Percentiles rank a stretch among this genome's conserved stretches.
Conservation (phyloP, 2,113 vertebrate genomes). For the Trichechus manatus region DNA sequence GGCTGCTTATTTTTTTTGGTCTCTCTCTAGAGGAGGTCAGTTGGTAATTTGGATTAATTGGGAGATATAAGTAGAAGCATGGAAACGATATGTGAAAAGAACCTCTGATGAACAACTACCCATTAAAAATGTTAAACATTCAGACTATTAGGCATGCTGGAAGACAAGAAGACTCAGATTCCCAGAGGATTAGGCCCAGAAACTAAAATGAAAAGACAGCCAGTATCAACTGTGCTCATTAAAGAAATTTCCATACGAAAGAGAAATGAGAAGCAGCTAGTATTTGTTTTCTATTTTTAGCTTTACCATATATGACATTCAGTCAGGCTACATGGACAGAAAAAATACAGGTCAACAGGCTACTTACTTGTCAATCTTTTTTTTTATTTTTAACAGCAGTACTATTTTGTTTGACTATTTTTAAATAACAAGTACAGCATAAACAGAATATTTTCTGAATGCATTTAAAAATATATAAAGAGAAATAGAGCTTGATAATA, state of each 20-base stretch:
- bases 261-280: background rate
- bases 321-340: background rate
- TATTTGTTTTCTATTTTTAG: background rate
- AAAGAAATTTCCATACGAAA: background rate
- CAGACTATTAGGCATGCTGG: background rate
- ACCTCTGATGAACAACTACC: background rate
- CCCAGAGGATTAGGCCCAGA: slow-evolving; percentile 35
- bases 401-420: background rate
- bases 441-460: background rate
- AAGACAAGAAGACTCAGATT: background rate
- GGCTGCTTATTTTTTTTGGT: slow-evolving; percentile 57
- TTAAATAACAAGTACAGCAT: background rate
- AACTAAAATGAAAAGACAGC: background rate
- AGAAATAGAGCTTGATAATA: background rate
- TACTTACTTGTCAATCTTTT: rapidly evolving
- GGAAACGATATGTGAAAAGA: slow-evolving; percentile 62
- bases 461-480: background rate
- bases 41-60: slow-evolving; percentile 66
- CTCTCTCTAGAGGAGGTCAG: slow-evolving; percentile 74
- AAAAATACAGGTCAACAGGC: background rate
- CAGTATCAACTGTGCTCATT: background rate
- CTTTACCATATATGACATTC: background rate
- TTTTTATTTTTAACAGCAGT: background rate
- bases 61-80: background rate
- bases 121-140: background rate